phyloP scores from a whole-genome alignment of 2,113 vertebrate species.

The Pollimyrus isidori region DNA sequence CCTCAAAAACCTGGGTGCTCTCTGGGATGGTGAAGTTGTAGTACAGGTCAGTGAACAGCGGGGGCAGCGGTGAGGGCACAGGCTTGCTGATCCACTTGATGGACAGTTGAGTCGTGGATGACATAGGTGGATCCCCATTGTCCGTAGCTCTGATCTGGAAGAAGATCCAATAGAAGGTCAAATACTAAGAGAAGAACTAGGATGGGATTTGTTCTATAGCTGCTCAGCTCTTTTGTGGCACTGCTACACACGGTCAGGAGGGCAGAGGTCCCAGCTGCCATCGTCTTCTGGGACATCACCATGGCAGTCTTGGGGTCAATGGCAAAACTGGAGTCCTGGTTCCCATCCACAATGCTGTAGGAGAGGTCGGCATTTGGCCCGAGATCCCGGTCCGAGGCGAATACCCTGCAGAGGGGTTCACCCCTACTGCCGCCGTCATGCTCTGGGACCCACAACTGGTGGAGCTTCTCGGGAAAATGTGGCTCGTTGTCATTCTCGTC shows the following conservation, averaged over 20 bases:
- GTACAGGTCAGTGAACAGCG: slow-evolving; percentile 76
- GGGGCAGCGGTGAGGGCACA: slow-evolving; percentile 58
- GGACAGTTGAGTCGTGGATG: slow-evolving; percentile 78
- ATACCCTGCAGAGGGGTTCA: slow-evolving; percentile 83
- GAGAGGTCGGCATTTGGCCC: slow-evolving; percentile 87
- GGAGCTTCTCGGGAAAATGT: slow-evolving; percentile 80
- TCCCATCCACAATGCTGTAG: slow-evolving; percentile 84
- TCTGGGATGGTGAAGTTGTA: slow-evolving; percentile 90
- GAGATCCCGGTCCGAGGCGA: slow-evolving; percentile 83
- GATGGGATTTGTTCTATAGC: neutral
- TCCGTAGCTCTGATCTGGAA: slow-evolving; percentile 91
- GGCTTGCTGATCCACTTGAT: slow-evolving; percentile 92
- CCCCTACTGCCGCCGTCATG: slow-evolving; percentile 85
- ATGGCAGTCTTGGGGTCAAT: slow-evolving; percentile 87
- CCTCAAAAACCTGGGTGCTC: slow-evolving; percentile 79
- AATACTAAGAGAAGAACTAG: neutral
- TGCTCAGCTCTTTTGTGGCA: neutral
- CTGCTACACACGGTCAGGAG: slow-evolving; percentile 75
- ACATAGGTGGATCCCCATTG: slow-evolving; percentile 79
- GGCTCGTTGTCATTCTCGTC: slow-evolving; percentile 96
- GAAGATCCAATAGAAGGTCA: neutral
- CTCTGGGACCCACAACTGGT: slow-evolving; percentile 83
- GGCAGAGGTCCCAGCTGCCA: slow-evolving; percentile 83
- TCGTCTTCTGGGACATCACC: slow-evolving; percentile 92
- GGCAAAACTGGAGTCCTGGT: slow-evolving; percentile 80